These are phyloP conservation scores for Ailuropoda melanoleuca DNA, from an alignment of 2,113 vertebrate species.

Conservation along the genomic window DNA sequence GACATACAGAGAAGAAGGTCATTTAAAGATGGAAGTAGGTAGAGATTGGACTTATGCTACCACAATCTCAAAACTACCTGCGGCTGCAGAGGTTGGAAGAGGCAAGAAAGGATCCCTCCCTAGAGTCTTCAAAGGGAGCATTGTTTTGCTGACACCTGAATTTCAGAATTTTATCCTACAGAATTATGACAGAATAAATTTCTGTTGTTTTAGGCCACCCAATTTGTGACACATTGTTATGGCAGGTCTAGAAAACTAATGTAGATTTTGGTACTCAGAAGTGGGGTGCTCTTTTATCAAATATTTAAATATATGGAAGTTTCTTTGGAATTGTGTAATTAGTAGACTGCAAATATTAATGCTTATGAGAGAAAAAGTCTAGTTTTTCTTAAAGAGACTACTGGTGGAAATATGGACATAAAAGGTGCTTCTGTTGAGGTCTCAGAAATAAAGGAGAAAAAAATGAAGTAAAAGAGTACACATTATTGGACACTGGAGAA, in stretches of 20 bases:
- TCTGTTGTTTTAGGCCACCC: background rate
- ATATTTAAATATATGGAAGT: background rate
- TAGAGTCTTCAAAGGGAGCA: background rate
- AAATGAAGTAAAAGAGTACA: background rate
- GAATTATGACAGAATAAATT: background rate
- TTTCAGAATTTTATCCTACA: background rate
- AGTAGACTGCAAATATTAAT: background rate
- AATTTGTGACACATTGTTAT: background rate
- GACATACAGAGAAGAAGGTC: background rate
- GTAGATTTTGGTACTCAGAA: background rate
- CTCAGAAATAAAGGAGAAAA: background rate
- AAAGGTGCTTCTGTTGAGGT: background rate
- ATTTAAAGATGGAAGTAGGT: background rate
- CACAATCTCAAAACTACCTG: background rate
- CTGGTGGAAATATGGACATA: background rate
- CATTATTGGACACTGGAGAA: background rate
- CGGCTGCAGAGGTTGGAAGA: background rate
- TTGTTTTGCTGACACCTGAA: background rate
- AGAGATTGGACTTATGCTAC: background rate
- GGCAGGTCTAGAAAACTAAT: background rate
- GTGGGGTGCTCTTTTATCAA: background rate
- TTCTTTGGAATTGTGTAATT: background rate
- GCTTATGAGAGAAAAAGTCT: background rate
- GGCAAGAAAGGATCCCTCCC: background rate
- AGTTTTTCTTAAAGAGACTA: background rate